phyloP scores from a whole-genome alignment of 1,140 invertebrate genomes.

The Ladona fulva region DNA sequence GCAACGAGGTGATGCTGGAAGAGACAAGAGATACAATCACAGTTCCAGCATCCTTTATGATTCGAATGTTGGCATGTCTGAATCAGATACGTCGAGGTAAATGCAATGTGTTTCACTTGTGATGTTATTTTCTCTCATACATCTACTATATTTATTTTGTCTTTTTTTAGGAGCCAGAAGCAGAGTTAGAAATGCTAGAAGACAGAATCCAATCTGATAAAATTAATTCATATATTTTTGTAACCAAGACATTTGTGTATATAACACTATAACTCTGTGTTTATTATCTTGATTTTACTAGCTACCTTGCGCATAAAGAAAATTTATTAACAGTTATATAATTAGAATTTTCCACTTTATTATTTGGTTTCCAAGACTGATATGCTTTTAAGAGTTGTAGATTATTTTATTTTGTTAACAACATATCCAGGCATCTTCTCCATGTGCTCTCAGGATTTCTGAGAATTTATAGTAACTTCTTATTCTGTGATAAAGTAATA shows the following conservation, averaged over 20 bases:
- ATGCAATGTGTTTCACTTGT: background rate
- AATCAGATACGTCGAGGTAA: constrained; percentile 58
- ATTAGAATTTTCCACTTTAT: background rate
- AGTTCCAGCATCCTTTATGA: constrained; percentile 81
- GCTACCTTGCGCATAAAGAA: background rate
- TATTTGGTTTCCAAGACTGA: background rate
- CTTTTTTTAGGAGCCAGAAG: background rate
- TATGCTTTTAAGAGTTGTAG: background rate
- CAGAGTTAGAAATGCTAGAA: background rate
- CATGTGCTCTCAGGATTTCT: background rate
- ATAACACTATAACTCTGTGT: background rate
- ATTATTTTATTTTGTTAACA: background rate
- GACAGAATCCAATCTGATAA: background rate
- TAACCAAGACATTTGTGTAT: background rate
- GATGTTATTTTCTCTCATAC: background rate
- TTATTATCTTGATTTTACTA: background rate
- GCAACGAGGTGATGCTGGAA: constrained; percentile 80
- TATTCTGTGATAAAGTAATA: background rate
- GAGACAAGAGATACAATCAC: constrained; percentile 84
- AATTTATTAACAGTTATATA: background rate
- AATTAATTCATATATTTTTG: background rate
- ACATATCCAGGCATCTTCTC: background rate
- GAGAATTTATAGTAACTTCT: background rate
- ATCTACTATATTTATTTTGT: background rate
- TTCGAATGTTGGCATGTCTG: constrained; percentile 70